Conservation (phyloP, 2,888 invertebrate genomes). For the Trilocha varians region DNA sequence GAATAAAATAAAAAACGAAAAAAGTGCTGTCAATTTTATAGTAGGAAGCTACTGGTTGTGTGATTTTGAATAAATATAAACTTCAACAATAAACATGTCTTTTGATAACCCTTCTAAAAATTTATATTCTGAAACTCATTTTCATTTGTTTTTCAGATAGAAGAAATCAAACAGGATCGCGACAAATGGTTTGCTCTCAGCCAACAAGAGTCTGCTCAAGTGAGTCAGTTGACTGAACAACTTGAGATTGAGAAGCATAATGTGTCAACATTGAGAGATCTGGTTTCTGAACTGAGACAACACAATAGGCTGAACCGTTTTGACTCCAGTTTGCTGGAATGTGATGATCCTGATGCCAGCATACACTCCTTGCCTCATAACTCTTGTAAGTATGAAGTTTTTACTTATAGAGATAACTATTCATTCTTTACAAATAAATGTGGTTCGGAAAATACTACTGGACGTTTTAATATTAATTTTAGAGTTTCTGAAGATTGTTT, state of each 20-base stretch:
- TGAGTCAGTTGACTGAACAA: constrained; percentile 36
- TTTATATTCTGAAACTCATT: too few relatives aligned
- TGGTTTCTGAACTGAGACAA: constrained; percentile 44
- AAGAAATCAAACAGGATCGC: constrained; percentile 54
- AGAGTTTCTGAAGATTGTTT: too few relatives aligned
- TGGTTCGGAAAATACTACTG: too few relatives aligned
- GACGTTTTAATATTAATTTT: too few relatives aligned
- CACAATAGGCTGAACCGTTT: constrained; percentile 44
- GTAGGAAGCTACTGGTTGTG: too few relatives aligned
- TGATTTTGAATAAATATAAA: too few relatives aligned
- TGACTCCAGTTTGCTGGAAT: constrained; percentile 50
- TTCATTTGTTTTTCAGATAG: constrained; percentile 57
- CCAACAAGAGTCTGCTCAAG: constrained; percentile 38
- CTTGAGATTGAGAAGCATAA: constrained; percentile 39
- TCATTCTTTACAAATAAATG: too few relatives aligned
- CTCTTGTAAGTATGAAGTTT: constrained; percentile 36
- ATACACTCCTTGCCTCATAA: constrained; percentile 42
- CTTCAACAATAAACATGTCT: too few relatives aligned
- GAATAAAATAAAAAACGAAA: too few relatives aligned
- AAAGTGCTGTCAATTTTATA: too few relatives aligned
- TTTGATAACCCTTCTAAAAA: too few relatives aligned
- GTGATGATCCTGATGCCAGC: constrained; percentile 55
- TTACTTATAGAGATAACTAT: too few relatives aligned
- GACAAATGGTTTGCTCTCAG: constrained; percentile 44
- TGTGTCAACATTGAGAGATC: constrained; percentile 35